phyloP scores from a whole-genome alignment of 2,113 vertebrate species.

The Lepus timidus region DNA sequence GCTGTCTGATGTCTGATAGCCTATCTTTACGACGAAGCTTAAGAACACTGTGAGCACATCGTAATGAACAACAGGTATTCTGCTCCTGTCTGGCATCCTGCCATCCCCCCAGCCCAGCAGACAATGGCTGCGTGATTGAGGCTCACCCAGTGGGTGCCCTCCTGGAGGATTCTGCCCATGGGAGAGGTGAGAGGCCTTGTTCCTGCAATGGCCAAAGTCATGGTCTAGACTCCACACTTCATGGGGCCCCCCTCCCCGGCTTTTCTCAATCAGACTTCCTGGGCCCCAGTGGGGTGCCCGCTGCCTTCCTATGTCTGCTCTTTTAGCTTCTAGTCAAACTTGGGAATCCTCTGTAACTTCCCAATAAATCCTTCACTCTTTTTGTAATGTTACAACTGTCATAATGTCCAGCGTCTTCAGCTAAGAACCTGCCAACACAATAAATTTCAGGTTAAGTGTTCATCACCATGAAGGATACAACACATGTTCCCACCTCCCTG shows the following conservation, averaged over 20 bases:
- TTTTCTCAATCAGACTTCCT: neutral
- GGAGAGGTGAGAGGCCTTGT: accelerated
- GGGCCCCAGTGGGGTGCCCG: neutral
- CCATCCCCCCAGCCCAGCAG: no score
- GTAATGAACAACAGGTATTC: neutral
- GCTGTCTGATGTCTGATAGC: neutral
- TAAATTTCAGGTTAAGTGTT: no score
- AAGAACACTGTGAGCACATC: neutral
- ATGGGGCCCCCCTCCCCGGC: neutral
- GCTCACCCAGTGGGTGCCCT: accelerated
- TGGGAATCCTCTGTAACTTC: neutral
- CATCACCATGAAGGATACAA: no score
- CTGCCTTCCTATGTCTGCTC: neutral
- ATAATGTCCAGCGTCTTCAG: neutral
- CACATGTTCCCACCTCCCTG: no score
- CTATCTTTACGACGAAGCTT: neutral
- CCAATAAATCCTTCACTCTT: neutral
- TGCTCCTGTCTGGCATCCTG: no score
- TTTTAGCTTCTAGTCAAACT: neutral
- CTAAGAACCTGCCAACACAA: neutral
- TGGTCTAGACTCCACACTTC: no score
- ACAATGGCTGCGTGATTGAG: neutral
- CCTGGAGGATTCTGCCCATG: accelerated
- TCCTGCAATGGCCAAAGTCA: neutral
- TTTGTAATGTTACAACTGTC: neutral